Evolutionary conservation across 2,888 invertebrate species (phyloP), one percentile per base, ranked within the genome.

Genomic region (Dryadula phaetusa): DNA sequence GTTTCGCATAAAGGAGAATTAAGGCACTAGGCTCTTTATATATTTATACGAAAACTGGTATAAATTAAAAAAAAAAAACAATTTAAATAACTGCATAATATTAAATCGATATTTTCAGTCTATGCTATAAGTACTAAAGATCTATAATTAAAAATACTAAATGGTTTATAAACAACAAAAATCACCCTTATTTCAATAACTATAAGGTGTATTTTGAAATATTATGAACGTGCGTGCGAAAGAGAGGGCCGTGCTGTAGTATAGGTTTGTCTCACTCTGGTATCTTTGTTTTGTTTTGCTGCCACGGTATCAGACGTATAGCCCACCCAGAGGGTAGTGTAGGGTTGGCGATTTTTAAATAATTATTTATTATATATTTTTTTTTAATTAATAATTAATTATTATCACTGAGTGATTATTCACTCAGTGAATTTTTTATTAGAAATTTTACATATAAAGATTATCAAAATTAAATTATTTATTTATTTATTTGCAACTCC

Each of bases 291-390:
- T 87, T 88, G 85, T 86, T 86, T 81, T 80, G 76, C 77, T 84
- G 85, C 81, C 80, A 79, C 74, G 79, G 78, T 83, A 84, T 87
- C 83, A 79, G 86, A 88, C 82, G 80, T 71, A 77, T 72, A 79
- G 90, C 81, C 91, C 91, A 91, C 91, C 91, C 91, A 90, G 87
- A 82, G 76, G 77, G 74, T 12, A 22, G 0, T 1, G 0, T 84
- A 91, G 90, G 91, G 91, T 53, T 90, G 85, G 0, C 80, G 58
- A 25, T 32, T 47, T 34, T 47, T 8, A 42, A 34, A 62, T n/a
- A 28, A 53, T 47, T 46, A 60, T n/a, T n/a, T 61, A 22, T 28
- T 49, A 32, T 46, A 18, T 14, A 7, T 40, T 54, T 37, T 18
- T n/a, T 52, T 28, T 25, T 6, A 47, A 3, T 25, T 25, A 47